Conservation (phyloP, 2,113 vertebrate species). For the Seriola rivoliana region DNA sequence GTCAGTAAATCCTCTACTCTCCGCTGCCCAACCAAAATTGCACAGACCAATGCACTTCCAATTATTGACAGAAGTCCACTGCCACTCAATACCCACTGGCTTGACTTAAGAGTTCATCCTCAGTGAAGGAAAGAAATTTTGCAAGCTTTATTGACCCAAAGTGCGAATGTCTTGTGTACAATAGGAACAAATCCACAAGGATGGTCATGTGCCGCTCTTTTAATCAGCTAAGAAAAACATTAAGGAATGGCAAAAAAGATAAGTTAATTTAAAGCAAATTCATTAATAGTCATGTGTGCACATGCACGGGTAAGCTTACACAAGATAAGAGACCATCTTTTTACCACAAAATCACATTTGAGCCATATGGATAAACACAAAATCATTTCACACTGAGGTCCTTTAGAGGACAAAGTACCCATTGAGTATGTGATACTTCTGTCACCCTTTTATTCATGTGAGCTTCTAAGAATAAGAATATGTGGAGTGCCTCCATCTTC, state of each 20-base stretch:
- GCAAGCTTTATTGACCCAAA: constrained; percentile 6
- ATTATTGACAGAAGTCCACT: constrained; percentile 33
- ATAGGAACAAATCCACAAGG: neutral
- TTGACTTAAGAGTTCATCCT: constrained; percentile 3
- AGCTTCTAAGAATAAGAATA: constrained; percentile 2
- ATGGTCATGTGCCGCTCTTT: neutral
- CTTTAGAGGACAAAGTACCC: constrained; percentile 1
- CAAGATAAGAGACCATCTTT: neutral
- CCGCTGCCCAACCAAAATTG: constrained; percentile 1
- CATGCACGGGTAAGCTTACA: neutral
- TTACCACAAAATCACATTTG: neutral
- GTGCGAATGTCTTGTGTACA: neutral
- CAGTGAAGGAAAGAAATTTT: constrained; percentile 8
- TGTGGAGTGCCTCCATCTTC: neutral
- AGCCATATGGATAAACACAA: neutral
- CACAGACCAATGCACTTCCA: constrained; percentile 41
- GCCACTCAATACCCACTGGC: constrained; percentile 23
- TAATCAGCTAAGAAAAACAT: neutral
- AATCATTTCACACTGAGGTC: neutral
- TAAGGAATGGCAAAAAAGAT: neutral
- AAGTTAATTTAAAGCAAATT: neutral
- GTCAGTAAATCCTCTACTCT: constrained; percentile 22
- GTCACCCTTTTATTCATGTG: neutral
- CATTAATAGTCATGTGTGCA: neutral
- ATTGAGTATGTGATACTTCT: neutral